Conservation (phyloP, 1,140 invertebrate species). For the Brachionus angularis region DNA sequence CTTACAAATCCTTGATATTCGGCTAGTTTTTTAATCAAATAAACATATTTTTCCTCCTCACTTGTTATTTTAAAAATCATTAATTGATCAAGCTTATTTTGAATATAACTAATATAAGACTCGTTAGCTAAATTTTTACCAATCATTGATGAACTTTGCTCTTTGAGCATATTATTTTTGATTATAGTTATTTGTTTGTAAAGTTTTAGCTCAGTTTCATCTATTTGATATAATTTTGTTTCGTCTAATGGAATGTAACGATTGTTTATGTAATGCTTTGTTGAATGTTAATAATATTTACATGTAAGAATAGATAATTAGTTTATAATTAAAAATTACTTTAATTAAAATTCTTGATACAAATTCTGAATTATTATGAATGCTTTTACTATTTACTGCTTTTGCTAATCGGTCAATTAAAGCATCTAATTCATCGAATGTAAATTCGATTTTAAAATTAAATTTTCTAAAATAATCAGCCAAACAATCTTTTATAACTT, state of each 20-base stretch:
- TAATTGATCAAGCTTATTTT: conserved; percentile 1
- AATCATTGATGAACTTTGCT: background rate
- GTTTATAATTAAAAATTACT: background rate
- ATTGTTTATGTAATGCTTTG: conserved; percentile 36
- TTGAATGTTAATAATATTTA: background rate
- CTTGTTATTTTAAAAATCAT: conserved; percentile 37
- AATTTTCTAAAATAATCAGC: conserved; percentile 42
- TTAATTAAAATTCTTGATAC: conserved; percentile 13
- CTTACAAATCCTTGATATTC: conserved; percentile 3
- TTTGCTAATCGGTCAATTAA: conserved; percentile 1
- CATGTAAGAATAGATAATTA: background rate
- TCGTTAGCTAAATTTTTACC: background rate
- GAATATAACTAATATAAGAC: conserved; percentile 10
- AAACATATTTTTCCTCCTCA: conserved; percentile 43
- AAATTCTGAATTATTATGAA: conserved; percentile 12
- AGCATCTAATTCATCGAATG: conserved; percentile 21
- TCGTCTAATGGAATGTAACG: conserved; percentile 32
- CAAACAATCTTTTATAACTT: conserved; percentile 28
- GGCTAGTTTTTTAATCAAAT: conserved; percentile 11
- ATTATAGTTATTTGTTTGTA: conserved; percentile 33
- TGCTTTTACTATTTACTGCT: conserved; percentile 20
- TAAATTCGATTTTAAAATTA: conserved; percentile 37
- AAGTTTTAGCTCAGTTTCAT: conserved; percentile 32
- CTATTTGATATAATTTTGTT: conserved; percentile 19
- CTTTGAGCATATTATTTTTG: background rate